Evolutionary conservation across 1,140 invertebrate species (phyloP).

Genomic region (Cylas formicarius): DNA sequence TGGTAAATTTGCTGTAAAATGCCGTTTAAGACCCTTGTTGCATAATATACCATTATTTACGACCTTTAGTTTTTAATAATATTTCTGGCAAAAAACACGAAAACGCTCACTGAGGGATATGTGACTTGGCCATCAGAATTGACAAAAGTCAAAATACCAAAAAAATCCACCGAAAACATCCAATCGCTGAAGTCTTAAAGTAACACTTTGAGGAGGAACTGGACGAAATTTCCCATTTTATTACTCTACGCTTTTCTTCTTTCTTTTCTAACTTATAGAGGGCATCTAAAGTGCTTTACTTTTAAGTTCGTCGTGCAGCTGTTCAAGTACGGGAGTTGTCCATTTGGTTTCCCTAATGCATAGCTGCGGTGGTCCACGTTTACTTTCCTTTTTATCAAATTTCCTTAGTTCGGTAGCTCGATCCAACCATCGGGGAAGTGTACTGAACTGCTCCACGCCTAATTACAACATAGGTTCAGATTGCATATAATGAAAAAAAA

Average conservation of each 20-base stretch:
- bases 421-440: slow-evolving; percentile 36
- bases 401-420: slow-evolving; percentile 26
- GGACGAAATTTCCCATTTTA: slow-evolving; percentile 1
- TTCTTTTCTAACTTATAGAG: neutral
- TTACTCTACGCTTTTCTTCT: too few relatives aligned
- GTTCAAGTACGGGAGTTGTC: slow-evolving; percentile 52
- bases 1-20: too few relatives aligned
- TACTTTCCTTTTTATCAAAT: slow-evolving; percentile 19
- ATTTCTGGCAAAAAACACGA: too few relatives aligned
- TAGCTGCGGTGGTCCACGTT: slow-evolving; percentile 31
- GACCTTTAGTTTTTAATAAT: too few relatives aligned
- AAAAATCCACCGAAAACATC: too few relatives aligned
- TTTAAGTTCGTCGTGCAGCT: slow-evolving; percentile 51
- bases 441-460: slow-evolving; percentile 37
- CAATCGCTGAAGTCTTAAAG: too few relatives aligned
- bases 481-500: neutral
- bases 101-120: too few relatives aligned
- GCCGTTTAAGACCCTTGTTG: too few relatives aligned
- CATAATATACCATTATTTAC: too few relatives aligned
- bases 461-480: neutral
- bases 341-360: slow-evolving; percentile 55
- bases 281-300: slow-evolving; percentile 38
- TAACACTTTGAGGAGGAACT: too few relatives aligned
- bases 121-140: too few relatives aligned
- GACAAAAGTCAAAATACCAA: too few relatives aligned